Base-by-base conservation (phyloP, 2,113 vertebrate genomes). In the Bothrops jararaca region DNA sequence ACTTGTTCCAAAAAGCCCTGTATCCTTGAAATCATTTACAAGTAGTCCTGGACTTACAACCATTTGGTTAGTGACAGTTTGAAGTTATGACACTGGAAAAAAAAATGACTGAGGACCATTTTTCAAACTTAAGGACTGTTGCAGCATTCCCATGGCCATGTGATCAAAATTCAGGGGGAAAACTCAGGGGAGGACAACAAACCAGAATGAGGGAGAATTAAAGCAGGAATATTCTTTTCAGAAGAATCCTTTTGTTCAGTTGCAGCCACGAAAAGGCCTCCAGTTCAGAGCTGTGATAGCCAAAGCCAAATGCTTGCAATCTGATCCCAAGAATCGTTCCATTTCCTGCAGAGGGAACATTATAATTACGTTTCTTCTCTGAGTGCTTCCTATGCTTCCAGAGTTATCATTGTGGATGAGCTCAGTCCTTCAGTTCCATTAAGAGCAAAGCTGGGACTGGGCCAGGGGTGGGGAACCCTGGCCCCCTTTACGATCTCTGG, bases 331-430 rank as follows among this genome's bases (percentile, higher is more conserved):
- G 34, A 93, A 95, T 94, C 91, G 93, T 54, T 89, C 69, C 92
- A 89, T 93, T 97, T 96, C 87, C 95, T 93, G 92, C 93, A 58
- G 29, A 80, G 52, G 34, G 15, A 56, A 42, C 89, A 86, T 29
- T 88, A 9, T 90, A 89, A 53, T 93, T 92, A 56, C 50, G 4
- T 91, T 96, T 94, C 85, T 90, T 48, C 13, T 74, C 86, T 89
- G 86, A n/a, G 39, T 1, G 90, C 89, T 91, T 92, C 3, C 24
- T 34, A 45, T 90, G 1, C 18, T 95, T 48, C 74, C 50, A 42
- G 2, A 29, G 58, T 4, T 89, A 26, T 80, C 34, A 22, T 8
- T 3, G 0, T 0, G 0, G 24, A 42, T 5, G 2, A 24, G 39
- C 52, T 45, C 74, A 26, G 39, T 74, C n/a, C 52, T 26, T 15